phyloP scores from a whole-genome alignment of 2,888 invertebrate species.

The Pyrrhia umbra region DNA sequence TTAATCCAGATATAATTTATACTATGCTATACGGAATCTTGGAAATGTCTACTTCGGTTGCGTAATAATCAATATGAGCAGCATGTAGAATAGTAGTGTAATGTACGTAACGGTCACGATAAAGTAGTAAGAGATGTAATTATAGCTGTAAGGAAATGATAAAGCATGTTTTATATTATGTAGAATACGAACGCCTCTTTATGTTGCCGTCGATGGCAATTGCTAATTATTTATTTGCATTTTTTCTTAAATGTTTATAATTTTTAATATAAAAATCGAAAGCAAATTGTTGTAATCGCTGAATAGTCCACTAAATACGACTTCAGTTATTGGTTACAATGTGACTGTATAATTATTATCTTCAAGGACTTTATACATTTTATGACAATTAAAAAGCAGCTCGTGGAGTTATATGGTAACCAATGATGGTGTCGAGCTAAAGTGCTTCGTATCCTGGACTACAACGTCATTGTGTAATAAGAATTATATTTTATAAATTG shows the following conservation, averaged over 20 bases:
- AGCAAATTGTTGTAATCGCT: slow-evolving; percentile 84
- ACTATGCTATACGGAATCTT: slow-evolving; percentile 53
- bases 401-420: slow-evolving; percentile 67
- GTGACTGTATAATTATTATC: slow-evolving; percentile 49
- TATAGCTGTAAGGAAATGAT: slow-evolving; percentile 84
- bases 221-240: slow-evolving; percentile 90
- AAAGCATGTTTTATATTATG: slow-evolving; percentile 90
- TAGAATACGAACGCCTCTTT: slow-evolving; percentile 86
- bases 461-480: slow-evolving; percentile 85
- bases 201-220: slow-evolving; percentile 82
- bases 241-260: slow-evolving; percentile 87
- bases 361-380: slow-evolving; percentile 35
- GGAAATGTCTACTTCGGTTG: slow-evolving; percentile 64
- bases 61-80: slow-evolving; percentile 72
- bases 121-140: slow-evolving; percentile 84
- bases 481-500: slow-evolving; percentile 90
- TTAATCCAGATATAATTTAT: slow-evolving; percentile 58
- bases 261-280: slow-evolving; percentile 82
- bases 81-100: slow-evolving; percentile 81
- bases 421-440: slow-evolving; percentile 67
- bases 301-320: slow-evolving; percentile 70
- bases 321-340: slow-evolving; percentile 65
- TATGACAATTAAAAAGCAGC: slow-evolving; percentile 47
- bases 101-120: slow-evolving; percentile 83
- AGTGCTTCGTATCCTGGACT: slow-evolving; percentile 81